Conservation (phyloP, 2,797 vertebrate species). For the Ctenopoma multispine region DNA sequence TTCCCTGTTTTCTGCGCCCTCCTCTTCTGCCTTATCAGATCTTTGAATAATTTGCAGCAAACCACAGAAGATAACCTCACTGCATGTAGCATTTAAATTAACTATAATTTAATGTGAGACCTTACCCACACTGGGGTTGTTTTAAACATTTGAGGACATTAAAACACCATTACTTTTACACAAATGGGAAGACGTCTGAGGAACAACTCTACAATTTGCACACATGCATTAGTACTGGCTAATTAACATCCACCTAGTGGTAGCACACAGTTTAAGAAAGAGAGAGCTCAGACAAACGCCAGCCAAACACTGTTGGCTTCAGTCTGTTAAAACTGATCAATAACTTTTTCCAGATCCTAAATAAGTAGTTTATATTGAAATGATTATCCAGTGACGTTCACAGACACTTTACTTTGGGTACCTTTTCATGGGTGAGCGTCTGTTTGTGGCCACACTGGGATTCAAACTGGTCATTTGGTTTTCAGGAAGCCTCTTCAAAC, state of each 20-base stretch:
- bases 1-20: background rate
- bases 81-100: background rate
- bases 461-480: conserved; percentile 50
- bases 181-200: background rate
- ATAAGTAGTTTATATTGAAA: too few species aligned
- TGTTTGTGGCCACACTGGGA: conserved; percentile 24
- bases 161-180: background rate
- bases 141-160: background rate
- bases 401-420: too few species aligned
- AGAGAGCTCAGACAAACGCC: too few species aligned
- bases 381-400: too few species aligned
- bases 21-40: background rate
- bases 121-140: background rate
- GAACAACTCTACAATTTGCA: background rate
- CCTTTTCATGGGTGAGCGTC: too few species aligned
- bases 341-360: too few species aligned
- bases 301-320: background rate
- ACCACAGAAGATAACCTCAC: background rate
- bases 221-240: too few species aligned
- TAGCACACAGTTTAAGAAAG: too few species aligned
- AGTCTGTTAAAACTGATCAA: too few species aligned
- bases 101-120: background rate
- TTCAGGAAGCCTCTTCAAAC: conserved; percentile 31
- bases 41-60: background rate
- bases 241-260: too few species aligned